These are phyloP conservation scores for Oithona nana DNA, from an alignment of 2,888 invertebrate genomes.

Conservation along the genomic window DNA sequence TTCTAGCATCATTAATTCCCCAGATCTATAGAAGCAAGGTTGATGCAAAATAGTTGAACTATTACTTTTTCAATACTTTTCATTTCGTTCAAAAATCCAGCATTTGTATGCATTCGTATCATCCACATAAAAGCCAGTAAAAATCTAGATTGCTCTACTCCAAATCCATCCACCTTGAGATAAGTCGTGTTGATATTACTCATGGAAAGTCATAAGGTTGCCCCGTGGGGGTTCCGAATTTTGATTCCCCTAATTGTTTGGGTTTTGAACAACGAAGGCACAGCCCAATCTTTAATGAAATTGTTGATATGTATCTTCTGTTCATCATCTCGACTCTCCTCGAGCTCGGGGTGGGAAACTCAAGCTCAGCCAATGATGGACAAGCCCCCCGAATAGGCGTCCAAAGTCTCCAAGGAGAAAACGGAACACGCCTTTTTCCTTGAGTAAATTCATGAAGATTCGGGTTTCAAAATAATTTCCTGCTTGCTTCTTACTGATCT, in stretches of 20 bases:
- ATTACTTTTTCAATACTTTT: too few species aligned
- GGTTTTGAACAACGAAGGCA: background rate
- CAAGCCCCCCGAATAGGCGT: background rate
- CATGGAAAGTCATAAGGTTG: conserved; percentile 3
- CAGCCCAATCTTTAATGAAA: background rate
- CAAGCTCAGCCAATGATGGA: background rate
- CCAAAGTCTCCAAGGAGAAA: too few species aligned
- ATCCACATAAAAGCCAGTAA: too few species aligned
- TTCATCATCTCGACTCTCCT: too few species aligned
- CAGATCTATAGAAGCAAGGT: background rate
- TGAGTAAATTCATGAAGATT: too few species aligned
- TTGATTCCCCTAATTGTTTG: conserved; percentile 10
- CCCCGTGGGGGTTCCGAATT: conserved; percentile 3
- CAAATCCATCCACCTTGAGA: background rate
- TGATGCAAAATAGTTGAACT: too few species aligned
- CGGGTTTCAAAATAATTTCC: too few species aligned
- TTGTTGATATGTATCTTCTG: background rate
- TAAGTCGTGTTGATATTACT: conserved; percentile 9
- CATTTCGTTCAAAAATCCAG: too few species aligned
- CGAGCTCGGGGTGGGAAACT: background rate
- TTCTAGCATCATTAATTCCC: background rate
- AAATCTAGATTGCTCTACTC: background rate
- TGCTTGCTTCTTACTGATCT: too few species aligned
- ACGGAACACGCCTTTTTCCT: too few species aligned
- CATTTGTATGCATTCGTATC: too few species aligned